A percentile compares a stretch with the other conserved stretches of the same genome.
These are phyloP conservation scores for Botia kubotai DNA, from an alignment of 2,797 vertebrate species.

Conservation along the genomic window DNA sequence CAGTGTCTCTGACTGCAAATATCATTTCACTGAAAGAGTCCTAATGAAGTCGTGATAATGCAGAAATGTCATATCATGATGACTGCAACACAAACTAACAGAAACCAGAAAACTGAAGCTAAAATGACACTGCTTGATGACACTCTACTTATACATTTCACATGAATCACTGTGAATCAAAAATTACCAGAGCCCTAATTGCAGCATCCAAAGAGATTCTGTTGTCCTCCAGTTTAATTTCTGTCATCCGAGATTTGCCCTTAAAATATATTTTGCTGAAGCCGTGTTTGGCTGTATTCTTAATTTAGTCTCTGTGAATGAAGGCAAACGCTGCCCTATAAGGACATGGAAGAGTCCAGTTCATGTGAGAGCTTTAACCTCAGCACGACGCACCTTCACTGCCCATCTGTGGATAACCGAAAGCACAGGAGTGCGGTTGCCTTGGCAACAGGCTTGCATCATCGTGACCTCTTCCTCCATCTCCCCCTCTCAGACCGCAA, in stretches of 20 bases:
- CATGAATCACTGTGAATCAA: slow-evolving; percentile 2
- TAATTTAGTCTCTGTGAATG: slow-evolving; percentile 7
- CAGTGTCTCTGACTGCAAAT: too few relatives aligned
- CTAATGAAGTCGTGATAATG: too few relatives aligned
- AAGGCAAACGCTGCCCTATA: slow-evolving; percentile 30
- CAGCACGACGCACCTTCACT: slow-evolving; percentile 32
- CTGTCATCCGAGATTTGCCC: not conserved
- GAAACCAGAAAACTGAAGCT: too few relatives aligned
- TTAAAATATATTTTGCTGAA: not conserved
- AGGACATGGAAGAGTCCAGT: not conserved
- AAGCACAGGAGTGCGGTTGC: slow-evolving; percentile 72
- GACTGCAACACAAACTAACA: too few relatives aligned
- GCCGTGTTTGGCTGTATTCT: not conserved
- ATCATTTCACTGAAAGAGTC: too few relatives aligned
- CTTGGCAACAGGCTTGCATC: slow-evolving; percentile 73
- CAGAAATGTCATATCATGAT: too few relatives aligned
- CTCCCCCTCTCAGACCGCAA: slow-evolving; percentile 53
- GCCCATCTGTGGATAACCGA: slow-evolving; percentile 51
- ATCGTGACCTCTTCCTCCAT: slow-evolving; percentile 62
- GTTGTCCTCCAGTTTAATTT: slow-evolving; percentile 9
- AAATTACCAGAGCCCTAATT: slow-evolving; percentile 17
- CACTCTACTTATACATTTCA: slow-evolving; percentile 2
- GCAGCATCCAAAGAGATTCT: slow-evolving; percentile 1
- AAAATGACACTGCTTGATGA: too few relatives aligned
- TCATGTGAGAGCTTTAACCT: slow-evolving; percentile 49